Conservation (phyloP, 2,113 vertebrate species). For the Salvelinus alpinus region DNA sequence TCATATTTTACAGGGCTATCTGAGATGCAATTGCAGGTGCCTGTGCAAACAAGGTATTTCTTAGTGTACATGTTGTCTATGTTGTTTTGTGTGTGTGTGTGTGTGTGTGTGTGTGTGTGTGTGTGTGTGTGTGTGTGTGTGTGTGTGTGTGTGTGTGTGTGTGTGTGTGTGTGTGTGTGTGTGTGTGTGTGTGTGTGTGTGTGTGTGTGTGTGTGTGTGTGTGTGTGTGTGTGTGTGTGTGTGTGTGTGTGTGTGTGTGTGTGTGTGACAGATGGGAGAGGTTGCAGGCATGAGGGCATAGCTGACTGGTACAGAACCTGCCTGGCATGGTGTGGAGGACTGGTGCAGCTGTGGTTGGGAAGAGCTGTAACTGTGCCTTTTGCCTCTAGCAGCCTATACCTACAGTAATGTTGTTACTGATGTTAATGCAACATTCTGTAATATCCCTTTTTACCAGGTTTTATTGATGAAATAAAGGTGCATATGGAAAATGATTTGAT, state of each 20-base stretch:
- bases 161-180: neutral
- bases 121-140: constrained; percentile 3
- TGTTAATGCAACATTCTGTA: too few relatives aligned
- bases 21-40: neutral
- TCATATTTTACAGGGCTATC: neutral
- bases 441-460: too few relatives aligned
- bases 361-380: neutral
- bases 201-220: constrained; percentile 1
- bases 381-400: too few relatives aligned
- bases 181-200: neutral
- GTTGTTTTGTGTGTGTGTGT: neutral
- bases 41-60: neutral
- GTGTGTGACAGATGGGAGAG: neutral
- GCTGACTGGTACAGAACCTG: neutral
- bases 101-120: constrained; percentile 12
- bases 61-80: neutral
- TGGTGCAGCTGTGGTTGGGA: neutral
- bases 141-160: constrained; percentile 6
- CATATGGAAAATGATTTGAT: too few relatives aligned
- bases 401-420: too few relatives aligned
- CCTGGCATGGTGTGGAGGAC: neutral
- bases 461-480: too few relatives aligned
- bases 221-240: constrained; percentile 16
- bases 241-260: constrained; percentile 1
- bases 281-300: neutral